Evolutionary conservation across 2,113 vertebrate species (phyloP), one percentile per base, ranked within the genome.

Genomic region (Galbula dea): DNA sequence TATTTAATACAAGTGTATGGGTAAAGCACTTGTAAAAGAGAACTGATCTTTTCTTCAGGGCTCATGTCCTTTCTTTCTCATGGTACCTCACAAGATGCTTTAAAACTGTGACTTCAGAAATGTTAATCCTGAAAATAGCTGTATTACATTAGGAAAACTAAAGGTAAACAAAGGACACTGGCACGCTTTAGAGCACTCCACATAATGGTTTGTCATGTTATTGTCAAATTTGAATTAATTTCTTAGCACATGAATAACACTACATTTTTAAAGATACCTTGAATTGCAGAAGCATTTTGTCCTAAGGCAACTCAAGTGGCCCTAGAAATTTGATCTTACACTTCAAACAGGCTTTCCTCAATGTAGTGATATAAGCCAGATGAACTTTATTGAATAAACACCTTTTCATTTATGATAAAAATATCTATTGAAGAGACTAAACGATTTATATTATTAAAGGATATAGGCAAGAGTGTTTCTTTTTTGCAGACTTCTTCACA

Each of bases 141-240:
- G 15, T 19, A 7, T 39, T 55, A 51, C 5, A n/a, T 43, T 37
- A 66, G 3, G 17, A 65, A 86, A 71, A 61, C 26, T 48, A 43
- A 51, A 79, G 20, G 52, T 34, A 85, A 85, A 76, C 4, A 45
- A 79, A 88, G 12, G 27, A 71, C 26, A 72, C 15, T 58, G n/a
- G 16, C 12, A 43, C 9, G n/a, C 21, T 55, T 81, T 52, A 75
- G n/a, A 88, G 37, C 8, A 61, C 27, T 77, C 36, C 63, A 83
- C 85, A 79, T 62, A 74, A 94, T 74, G 69, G n/a, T 87, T 90
- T 94, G 36, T 66, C 78, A 89, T n/a, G 74, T 67, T 75, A 61
- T 54, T 85, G 54, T 86, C 55, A 81, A 34, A 93, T 94, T 72
- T 97, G 65, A 94, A 96, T 39, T 91, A 94, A 96, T 29, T 71